phyloP scores from a whole-genome alignment of 2,113 vertebrate genomes.

The Osmerus mordax region DNA sequence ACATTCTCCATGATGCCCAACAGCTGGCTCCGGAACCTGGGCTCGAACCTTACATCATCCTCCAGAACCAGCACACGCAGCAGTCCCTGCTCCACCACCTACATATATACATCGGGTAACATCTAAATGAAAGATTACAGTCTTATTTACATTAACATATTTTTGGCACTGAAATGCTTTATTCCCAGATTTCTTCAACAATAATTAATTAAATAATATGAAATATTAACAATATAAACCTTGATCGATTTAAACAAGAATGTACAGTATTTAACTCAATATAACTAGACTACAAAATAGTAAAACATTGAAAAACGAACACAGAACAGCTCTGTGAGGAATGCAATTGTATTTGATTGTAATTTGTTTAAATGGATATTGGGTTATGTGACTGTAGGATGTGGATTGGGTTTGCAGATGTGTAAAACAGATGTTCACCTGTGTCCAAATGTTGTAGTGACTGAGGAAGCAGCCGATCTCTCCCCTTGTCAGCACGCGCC shows the following conservation, averaged over 20 bases:
- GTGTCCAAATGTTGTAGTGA: slow-evolving; percentile 85
- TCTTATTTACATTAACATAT: background rate
- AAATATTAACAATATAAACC: no score
- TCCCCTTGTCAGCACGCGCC: slow-evolving; percentile 80
- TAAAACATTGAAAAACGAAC: no score
- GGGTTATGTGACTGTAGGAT: background rate
- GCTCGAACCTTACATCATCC: slow-evolving; percentile 84
- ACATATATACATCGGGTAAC: slow-evolving; percentile 9
- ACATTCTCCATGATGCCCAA: slow-evolving; percentile 78
- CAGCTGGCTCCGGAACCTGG: slow-evolving; percentile 79
- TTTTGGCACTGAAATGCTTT: no score
- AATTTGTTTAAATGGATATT: no score
- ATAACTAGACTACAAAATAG: no score
- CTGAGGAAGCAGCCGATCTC: slow-evolving; percentile 90
- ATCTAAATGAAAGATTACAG: background rate
- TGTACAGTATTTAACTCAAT: no score
- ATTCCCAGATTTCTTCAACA: no score
- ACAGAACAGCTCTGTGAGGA: no score
- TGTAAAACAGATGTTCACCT: slow-evolving; percentile 28
- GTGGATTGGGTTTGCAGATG: background rate
- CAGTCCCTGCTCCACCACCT: slow-evolving; percentile 76
- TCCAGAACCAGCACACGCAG: slow-evolving; percentile 81
- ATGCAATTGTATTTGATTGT: no score
- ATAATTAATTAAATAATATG: no score
- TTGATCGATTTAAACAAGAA: no score